Conservation (phyloP, 2,113 vertebrate genomes). For the Gallinago undulata region DNA sequence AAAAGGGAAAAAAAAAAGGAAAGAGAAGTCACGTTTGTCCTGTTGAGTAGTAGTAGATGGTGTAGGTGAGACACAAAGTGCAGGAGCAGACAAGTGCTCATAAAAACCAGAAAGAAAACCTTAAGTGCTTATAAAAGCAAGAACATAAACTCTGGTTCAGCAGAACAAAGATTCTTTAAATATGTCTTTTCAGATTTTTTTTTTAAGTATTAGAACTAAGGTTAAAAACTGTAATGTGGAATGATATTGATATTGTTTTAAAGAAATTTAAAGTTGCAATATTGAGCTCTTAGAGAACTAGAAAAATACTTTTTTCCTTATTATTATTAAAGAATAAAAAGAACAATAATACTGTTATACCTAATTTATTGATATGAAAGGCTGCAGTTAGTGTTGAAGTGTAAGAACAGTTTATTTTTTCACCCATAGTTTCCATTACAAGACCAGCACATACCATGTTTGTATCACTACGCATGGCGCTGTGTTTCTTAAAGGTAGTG, state of each 20-base stretch:
- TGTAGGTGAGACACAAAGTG: not conserved
- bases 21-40: not conserved
- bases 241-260: not conserved
- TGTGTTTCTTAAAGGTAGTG: not conserved
- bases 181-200: not conserved
- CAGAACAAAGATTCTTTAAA: not conserved
- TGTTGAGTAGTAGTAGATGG: not conserved
- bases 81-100: not conserved
- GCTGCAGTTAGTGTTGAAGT: not conserved
- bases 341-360: not conserved
- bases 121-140: not conserved
- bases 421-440: not conserved
- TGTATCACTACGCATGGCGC: fast-evolving
- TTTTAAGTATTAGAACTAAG: not conserved
- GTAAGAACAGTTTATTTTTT: not conserved
- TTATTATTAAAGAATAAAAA: not conserved
- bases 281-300: not conserved
- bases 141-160: not conserved
- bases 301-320: not conserved
- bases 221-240: not conserved
- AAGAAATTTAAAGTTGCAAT: not conserved
- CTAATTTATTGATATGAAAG: not conserved
- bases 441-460: not conserved
- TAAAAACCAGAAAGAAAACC: not conserved
- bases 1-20: not conserved